Conservation (phyloP, 2,797 vertebrate species). For the Notamacropus eugenii region DNA sequence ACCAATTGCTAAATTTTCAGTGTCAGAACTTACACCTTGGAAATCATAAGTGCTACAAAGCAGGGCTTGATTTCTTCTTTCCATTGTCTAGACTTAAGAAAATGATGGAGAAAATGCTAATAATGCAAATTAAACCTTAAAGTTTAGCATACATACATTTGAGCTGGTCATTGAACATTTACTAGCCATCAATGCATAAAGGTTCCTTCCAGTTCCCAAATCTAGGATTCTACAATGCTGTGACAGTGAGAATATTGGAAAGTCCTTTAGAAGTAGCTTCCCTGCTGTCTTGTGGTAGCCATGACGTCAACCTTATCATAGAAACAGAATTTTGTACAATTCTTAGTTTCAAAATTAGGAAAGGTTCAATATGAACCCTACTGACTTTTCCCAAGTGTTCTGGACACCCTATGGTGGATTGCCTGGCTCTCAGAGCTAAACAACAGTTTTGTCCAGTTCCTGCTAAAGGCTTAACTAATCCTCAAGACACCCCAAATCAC, state of each 20-base stretch:
- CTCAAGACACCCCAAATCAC: constrained; percentile 57
- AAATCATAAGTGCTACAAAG: background rate
- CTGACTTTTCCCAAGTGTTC: background rate
- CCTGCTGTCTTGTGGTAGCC: background rate
- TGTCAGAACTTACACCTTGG: background rate
- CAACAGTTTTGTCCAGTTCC: constrained; percentile 51
- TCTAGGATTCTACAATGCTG: background rate
- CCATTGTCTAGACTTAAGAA: background rate
- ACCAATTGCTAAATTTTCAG: background rate
- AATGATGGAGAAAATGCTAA: background rate
- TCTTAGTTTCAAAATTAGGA: constrained; percentile 35
- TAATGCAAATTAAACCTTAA: background rate
- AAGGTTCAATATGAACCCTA: constrained; percentile 40
- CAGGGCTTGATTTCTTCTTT: background rate
- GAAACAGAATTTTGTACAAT: background rate
- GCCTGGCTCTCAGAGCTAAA: constrained; percentile 57
- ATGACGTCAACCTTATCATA: background rate
- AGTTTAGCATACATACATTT: background rate
- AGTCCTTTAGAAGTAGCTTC: background rate
- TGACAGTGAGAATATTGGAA: background rate
- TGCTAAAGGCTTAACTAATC: constrained; percentile 69
- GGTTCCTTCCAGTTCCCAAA: background rate
- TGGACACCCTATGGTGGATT: constrained; percentile 15
- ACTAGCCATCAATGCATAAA: background rate
- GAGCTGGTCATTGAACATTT: background rate